Evolutionary conservation across 2,888 invertebrate genomes (phyloP), one percentile per base, ranked within the genome.

Genomic region (Limenitis arthemis): DNA sequence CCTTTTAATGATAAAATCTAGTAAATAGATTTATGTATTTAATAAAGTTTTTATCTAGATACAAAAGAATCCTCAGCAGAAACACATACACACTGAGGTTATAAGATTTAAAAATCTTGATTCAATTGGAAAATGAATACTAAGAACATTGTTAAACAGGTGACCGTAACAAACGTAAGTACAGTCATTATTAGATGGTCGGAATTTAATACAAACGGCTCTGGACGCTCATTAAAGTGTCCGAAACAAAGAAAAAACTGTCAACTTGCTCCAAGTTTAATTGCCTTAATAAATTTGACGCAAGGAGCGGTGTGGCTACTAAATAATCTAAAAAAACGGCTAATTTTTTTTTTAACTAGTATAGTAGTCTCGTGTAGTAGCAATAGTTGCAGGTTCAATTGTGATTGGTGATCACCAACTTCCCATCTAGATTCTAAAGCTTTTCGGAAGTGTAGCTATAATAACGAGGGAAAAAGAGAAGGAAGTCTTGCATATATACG

Each of bases 281-380:
- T 81, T 82, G 77, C 80, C 80, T 76, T 82, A 80, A 83, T 83
- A 83, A 83, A 83, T 83, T 77, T 81, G 72, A 65, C 55, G 64
- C 53, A 63, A 63, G 66, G 61, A 61, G 53, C 33, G 39, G 60
- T 62, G 61, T 40, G 70, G 77, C 73, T 69, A 65, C 46, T 56
- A 67, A 66, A 55, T 38, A 9, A 20, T 66, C 64, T 65, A 60
- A 51, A 58, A 44, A 39, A n/a, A 29, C n/a, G 2, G 8, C 12
- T 12, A 36, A 36, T 36, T n/a, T n/a, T n/a, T n/a, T 36, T 11
- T 36, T 1, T 36, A 36, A 5, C 5, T 36, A 8, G 11, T n/a
- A 9, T n/a, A 36, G 9, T 36, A 36, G 5, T 34, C 8, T 6
- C 8, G n/a, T 1, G n/a, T n/a, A n/a, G n/a, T n/a, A n/a, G n/a